Base-by-base conservation (phyloP, 2,888 invertebrate species). In the Scaptodrosophila latifasciaeformis region DNA sequence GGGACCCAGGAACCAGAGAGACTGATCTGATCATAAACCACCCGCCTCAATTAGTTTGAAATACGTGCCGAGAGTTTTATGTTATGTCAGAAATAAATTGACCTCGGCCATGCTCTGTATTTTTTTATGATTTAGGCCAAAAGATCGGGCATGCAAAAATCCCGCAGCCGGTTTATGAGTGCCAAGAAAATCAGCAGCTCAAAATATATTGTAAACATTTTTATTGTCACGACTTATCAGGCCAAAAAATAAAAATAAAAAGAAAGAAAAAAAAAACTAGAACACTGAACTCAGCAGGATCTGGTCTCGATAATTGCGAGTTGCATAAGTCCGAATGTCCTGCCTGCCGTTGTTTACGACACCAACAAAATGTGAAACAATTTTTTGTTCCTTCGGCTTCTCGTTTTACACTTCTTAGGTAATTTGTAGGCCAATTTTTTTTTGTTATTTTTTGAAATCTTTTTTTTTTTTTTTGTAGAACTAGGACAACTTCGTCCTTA, bases 31-130 rank as follows among this genome's bases (percentile, higher is more conserved):
- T 13, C 17, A 18, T 19, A 19, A 35, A 10, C 45, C 74, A 70
- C 68, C 77, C 74, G 77, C 66, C 70, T 72, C 57, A 72, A 77
- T 77, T 74, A 74, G 68, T 68, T 67, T 13, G 72, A 74, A 68
- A 68, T 68, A n/a, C n/a, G n/a, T n/a, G n/a, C n/a, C n/a, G n/a
- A n/a, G n/a, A n/a, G n/a, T n/a, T n/a, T n/a, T n/a, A n/a, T n/a
- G n/a, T n/a, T n/a, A n/a, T n/a, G n/a, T n/a, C n/a, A n/a, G n/a
- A n/a, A n/a, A n/a, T 21, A 2, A 37, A 37, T 15, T 9, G 24
- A 19, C 43, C 27, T 29, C 21, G n/a, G n/a, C n/a, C n/a, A n/a
- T 29, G 19, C 40, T 39, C 34, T 37, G 39, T 12, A 45, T 31
- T 54, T 60, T 60, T 60, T 55, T 60, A 60, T 31, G 47, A 29